Evolutionary conservation across 2,888 invertebrate genomes (phyloP).

Genomic region (Ophioninae sp.): DNA sequence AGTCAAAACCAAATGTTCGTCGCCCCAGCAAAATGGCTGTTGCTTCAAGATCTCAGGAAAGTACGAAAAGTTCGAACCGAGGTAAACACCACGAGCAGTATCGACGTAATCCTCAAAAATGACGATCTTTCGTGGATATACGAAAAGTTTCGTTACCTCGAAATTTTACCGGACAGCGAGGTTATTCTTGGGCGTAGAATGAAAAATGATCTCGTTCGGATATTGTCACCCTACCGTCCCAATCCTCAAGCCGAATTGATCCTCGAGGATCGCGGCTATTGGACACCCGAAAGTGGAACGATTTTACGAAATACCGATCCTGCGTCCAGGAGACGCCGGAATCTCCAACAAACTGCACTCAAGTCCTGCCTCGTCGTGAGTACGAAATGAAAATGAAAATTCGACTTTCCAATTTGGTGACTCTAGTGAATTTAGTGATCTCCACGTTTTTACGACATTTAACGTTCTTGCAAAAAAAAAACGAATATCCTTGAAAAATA

Average conservation of each 20-base stretch:
- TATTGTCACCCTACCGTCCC: constrained; percentile 73
- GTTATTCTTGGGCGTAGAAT: constrained; percentile 66
- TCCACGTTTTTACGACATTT: too few relatives aligned
- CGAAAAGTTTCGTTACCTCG: constrained; percentile 64
- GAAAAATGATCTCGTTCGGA: constrained; percentile 55
- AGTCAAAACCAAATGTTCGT: constrained; percentile 69
- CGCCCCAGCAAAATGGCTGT: constrained; percentile 73
- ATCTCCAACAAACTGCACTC: constrained; percentile 70
- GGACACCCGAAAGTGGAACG: constrained; percentile 68
- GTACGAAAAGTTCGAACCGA: not conserved
- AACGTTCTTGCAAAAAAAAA: too few relatives aligned
- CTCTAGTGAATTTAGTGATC: too few relatives aligned
- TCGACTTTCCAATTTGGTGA: too few relatives aligned
- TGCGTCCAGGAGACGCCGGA: constrained; percentile 71
- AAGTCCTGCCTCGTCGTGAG: constrained; percentile 73
- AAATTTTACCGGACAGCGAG: constrained; percentile 74
- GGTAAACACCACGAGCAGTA: constrained; percentile 10
- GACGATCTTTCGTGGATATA: constrained; percentile 42
- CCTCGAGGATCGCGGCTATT: constrained; percentile 73
- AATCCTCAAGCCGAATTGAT: constrained; percentile 65
- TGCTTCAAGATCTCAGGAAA: constrained; percentile 67
- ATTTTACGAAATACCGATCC: constrained; percentile 49
- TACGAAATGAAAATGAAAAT: not conserved
- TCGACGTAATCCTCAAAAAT: constrained; percentile 19
- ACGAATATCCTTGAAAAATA: too few relatives aligned